Conservation (phyloP, 2,113 vertebrate genomes). For the Elephas maximus region DNA sequence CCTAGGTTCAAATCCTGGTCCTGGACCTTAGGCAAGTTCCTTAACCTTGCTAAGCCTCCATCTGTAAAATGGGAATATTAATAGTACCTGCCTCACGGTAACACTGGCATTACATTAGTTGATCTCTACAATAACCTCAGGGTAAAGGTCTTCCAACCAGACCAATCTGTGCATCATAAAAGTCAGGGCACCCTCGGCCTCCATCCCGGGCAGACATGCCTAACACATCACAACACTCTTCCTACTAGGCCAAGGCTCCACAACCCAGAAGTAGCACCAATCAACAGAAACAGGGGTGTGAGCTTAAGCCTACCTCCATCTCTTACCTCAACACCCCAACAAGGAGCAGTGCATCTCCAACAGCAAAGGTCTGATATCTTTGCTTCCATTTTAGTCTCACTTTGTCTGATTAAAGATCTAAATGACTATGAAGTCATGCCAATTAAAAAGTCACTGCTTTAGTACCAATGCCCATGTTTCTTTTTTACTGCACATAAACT, state of each 20-base stretch:
- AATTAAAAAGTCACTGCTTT: conserved; percentile 19
- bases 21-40: conserved; percentile 75
- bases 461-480: conserved; percentile 9
- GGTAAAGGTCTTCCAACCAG: not conserved
- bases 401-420: conserved; percentile 30
- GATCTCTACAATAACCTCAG: not conserved
- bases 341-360: not conserved
- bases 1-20: conserved; percentile 72
- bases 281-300: not conserved
- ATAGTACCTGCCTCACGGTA: conserved; percentile 58
- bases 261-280: not conserved
- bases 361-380: not conserved
- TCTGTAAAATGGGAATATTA: conserved; percentile 79
- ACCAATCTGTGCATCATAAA: not conserved
- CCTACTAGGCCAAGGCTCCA: not conserved
- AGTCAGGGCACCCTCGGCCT: not conserved
- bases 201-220: not conserved
- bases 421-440: not conserved
- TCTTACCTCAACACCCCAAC: conserved; percentile 11
- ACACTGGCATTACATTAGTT: conserved; percentile 36
- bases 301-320: not conserved
- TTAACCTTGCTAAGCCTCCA: conserved; percentile 78
- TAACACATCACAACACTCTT: not conserved
- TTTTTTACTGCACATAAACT: conserved; percentile 16
- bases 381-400: conserved; percentile 50